phyloP scores from a whole-genome alignment of 2,113 vertebrate species.

The Etheostoma spectabile region DNA sequence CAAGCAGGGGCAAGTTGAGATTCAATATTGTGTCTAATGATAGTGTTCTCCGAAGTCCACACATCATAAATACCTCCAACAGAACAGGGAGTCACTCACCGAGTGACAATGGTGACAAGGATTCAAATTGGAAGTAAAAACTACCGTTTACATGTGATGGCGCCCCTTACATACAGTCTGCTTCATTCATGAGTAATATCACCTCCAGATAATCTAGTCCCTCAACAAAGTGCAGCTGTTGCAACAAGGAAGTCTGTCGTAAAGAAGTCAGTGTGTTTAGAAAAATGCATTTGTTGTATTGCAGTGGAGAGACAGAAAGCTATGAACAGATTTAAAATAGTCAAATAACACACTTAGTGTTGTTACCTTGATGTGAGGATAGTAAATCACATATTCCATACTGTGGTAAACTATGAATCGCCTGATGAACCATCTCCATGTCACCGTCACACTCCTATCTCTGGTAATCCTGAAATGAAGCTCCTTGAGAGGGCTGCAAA shows the following conservation, averaged over 20 bases:
- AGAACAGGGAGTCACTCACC: conserved; percentile 60
- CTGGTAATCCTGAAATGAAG: conserved; percentile 43
- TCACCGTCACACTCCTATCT: conserved; percentile 42
- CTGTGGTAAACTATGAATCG: conserved; percentile 63
- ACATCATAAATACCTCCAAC: conserved; percentile 77
- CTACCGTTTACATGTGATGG: neutral
- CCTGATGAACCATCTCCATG: conserved; percentile 80
- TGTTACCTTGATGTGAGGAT: conserved; percentile 80
- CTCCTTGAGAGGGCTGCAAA: conserved; percentile 30
- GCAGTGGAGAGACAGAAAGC: neutral
- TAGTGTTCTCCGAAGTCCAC: conserved; percentile 74
- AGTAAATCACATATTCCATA: conserved; percentile 74
- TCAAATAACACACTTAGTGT: neutral
- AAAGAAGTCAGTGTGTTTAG: neutral
- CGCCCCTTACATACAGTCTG: neutral
- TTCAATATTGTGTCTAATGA: conserved; percentile 80
- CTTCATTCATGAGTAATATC: conserved; percentile 39
- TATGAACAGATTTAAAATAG: conserved; percentile 4
- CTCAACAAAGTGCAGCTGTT: conserved; percentile 43
- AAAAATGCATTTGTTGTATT: conserved; percentile 1
- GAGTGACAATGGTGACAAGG: conserved; percentile 12
- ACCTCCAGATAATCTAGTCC: conserved; percentile 43
- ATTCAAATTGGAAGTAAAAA: conserved; percentile 15
- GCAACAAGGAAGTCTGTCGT: conserved; percentile 25
- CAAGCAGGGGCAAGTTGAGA: conserved; percentile 76